Evolutionary conservation across 2,888 invertebrate species (phyloP), one percentile per base, ranked within the genome.

Genomic region (Agapetus fuscipes): DNA sequence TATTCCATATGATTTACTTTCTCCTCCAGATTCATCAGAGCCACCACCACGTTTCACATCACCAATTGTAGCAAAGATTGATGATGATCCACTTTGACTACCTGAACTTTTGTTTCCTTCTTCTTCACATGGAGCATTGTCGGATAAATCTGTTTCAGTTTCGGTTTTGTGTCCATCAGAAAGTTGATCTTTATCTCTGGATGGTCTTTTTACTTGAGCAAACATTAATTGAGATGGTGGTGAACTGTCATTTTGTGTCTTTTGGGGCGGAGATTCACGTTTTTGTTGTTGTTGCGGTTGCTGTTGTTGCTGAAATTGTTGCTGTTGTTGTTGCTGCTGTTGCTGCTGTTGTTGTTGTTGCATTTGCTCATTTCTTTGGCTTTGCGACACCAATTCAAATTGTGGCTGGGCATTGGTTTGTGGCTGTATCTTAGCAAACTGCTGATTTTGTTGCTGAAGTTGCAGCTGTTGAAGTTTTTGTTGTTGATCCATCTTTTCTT

Each of bases 41-140:
- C 70, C 66, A 16, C 65, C 67, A 30, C 72, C 70, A 49, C 76
- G 74, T 61, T 81, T 83, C 0, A 76, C 74, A 46, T 84, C 84
- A 13, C 84, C 84, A 2, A 85, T 72, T 0, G 84, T 84, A 3
- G 81, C 77, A 60, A 85, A 85, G 30, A 84, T 64, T 3, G 66
- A 62, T 1, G 76, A 73, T 0, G 74, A 72, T n/a, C 76, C 78
- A 20, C 76, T 77, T 47, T 71, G 68, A 28, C 68, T 71, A 30
- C 77, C 78, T 3, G 64, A 66, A 41, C 73, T 75, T 51, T 76
- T 76, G 31, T 72, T 72, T 29, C 71, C 66, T 52, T 78, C 77
- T 44, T 72, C 70, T 54, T 80, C 77, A 51, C 67, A 71, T 14
- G 64, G 65, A 45, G 70, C 67, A 41, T 72, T 63, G 49, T 78